Evolutionary conservation across 2,797 vertebrate genomes (phyloP), one percentile per base, ranked within the genome.

Genomic region (Cyprinella venusta): DNA sequence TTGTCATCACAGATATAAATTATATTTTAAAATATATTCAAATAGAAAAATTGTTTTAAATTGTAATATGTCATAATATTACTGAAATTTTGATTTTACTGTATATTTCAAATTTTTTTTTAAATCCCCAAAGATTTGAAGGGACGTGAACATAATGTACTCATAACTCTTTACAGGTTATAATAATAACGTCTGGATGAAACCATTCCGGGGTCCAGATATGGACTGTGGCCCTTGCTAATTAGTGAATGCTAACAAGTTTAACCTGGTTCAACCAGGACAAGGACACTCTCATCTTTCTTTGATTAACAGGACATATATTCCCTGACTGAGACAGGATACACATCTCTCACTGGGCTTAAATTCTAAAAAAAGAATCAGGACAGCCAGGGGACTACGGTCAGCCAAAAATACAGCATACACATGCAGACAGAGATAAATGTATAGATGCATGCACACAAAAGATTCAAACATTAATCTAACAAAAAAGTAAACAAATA

Each of bases 281-380:
- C 85, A 72, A 26, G 54, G 26, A 65, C 71, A 69, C 54, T 24
- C 70, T 86, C 80, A 85, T 83, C 79, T 76, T 81, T 84, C 79
- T 71, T 67, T 72, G 56, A 38, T 81, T 36, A 75, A 79, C 54
- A 81, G 33, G 63, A 76, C 38, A 42, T 61, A 54, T 45, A 67
- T 54, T 69, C 74, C 36, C 78, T 82, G 80, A 85, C 54, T 64
- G 64, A 86, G 80, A 45, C 75, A 77, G 64, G 59, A 79, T 54
- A 80, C 50, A 38, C 56, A 63, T 80, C 42, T 24, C 69, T 75
- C 76, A 69, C 26, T 76, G 59, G 81, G 67, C 59, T 72, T 81
- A 76, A 72, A 85, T 38, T 78, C 38, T 40, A 79, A 78, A 86
- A 16, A 84, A 83, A 65, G 48, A 67, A 81, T 70, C 30, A 56